These are phyloP conservation scores for Ptychobarbus kaznakovi DNA, from an alignment of 2,797 vertebrate genomes.

Conservation along the genomic window DNA sequence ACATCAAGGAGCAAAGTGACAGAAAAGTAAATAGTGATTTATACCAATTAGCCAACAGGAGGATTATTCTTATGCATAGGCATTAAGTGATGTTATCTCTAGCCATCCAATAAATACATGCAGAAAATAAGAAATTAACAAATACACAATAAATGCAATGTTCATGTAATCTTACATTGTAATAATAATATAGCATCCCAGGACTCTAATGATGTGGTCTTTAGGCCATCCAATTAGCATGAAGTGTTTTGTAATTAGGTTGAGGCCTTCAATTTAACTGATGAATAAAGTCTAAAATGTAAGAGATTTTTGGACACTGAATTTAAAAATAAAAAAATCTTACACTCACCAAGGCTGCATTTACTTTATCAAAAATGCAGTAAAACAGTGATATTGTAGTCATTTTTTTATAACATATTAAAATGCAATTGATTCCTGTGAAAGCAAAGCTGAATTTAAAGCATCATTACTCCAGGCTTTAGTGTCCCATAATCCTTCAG, in stretches of 20 bases:
- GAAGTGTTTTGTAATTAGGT: neutral
- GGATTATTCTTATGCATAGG: neutral
- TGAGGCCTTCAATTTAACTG: neutral
- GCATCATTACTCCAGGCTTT: neutral
- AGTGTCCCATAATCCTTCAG: neutral
- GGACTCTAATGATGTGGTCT: neutral
- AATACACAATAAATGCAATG: neutral
- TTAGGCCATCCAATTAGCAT: neutral
- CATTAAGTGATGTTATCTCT: constrained; percentile 1
- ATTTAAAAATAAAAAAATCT: neutral
- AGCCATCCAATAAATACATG: neutral
- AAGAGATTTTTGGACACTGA: neutral
- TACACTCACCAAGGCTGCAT: neutral
- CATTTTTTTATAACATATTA: neutral
- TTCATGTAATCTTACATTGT: neutral
- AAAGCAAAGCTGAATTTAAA: neutral
- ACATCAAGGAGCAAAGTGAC: constrained; percentile 51
- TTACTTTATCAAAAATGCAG: neutral
- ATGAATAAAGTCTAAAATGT: neutral
- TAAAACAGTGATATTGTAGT: no score
- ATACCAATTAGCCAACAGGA: constrained; percentile 29
- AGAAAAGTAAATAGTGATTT: constrained; percentile 42
- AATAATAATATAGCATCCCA: neutral
- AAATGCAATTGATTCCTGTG: neutral
- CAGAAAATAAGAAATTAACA: neutral